Percentiles rank a stretch among this genome's conserved stretches.
Conservation (phyloP, 2,113 vertebrate genomes). For the Clupea harengus region DNA sequence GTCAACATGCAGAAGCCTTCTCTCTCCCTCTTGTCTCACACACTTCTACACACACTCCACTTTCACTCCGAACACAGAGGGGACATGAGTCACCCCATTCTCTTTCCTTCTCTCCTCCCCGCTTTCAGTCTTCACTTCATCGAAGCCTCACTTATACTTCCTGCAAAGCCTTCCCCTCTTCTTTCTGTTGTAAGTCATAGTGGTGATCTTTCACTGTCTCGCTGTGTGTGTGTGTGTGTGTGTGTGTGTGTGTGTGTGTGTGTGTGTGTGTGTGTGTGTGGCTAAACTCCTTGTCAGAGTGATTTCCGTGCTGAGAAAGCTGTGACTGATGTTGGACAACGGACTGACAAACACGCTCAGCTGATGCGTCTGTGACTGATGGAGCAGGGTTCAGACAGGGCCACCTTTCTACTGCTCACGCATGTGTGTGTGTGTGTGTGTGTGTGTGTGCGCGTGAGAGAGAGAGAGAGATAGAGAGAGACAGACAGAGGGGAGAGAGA, state of each 20-base stretch:
- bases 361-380: conserved; percentile 13
- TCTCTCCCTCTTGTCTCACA: background rate
- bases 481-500: background rate
- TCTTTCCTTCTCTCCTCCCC: background rate
- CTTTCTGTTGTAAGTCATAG: background rate
- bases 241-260: conserved; percentile 13
- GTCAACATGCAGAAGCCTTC: conserved; percentile 9
- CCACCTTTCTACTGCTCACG: background rate
- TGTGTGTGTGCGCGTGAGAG: background rate
- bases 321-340: conserved; percentile 15
- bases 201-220: background rate
- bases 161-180: background rate
- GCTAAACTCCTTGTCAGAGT: background rate
- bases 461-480: background rate
- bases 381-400: conserved; percentile 7
- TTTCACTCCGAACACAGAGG: background rate
- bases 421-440: background rate
- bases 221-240: background rate
- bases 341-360: conserved; percentile 8
- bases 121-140: background rate
- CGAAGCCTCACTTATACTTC: background rate
- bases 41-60: background rate
- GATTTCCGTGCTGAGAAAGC: background rate
- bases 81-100: background rate
- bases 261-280: conserved; percentile 12